Evolutionary conservation across 1,140 invertebrate genomes (phyloP), one percentile per base, ranked within the genome.

Genomic region (Hyles euphorbiae): DNA sequence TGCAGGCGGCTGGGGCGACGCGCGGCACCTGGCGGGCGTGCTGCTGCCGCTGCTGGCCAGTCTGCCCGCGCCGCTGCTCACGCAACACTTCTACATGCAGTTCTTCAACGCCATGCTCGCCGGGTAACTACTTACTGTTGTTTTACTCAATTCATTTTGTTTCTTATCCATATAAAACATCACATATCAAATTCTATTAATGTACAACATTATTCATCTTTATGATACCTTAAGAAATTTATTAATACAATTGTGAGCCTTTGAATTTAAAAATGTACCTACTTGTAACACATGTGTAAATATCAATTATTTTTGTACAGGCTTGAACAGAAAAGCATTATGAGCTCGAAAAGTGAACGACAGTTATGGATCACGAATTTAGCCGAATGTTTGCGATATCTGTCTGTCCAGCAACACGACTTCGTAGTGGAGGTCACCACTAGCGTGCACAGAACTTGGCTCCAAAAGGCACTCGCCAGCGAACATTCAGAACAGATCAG

Each of bases 291-390:
- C 22, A 22, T 22, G 22, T 22, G 22, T 22, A 1, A 1, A 55
- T 22, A 9, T 44, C 43, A 44, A 40, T 40, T 5, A 40, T 40
- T 8, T 40, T 40, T 1, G 36, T 67, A n/a, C 68, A 86, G 83
- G 11, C 60, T 83, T 12, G 63, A 74, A 34, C 69, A 68, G 53
- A 83, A 78, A 65, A 70, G 49, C 5, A 58, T 80, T n/a, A 48
- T 77, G 9, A 74, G 53, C 22, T 81, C 75, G 0, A 82, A 77
- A 58, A 80, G 69, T 56, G 81, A 86, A 56, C 68, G 81, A 4
- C 74, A 80, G 56, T 36, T 63, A 0, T 86, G 81, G 79, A 72
- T 78, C 36, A 63, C 65, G 5, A 74, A 63, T 36, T 10, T 83
- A n/a, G 64, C 65, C 0, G 81, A 81, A 8, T 82, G 76, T 40